Evolutionary conservation across 2,113 vertebrate genomes (phyloP), one percentile per base, ranked within the genome.

Genomic region (Hemibagrus wyckioides): DNA sequence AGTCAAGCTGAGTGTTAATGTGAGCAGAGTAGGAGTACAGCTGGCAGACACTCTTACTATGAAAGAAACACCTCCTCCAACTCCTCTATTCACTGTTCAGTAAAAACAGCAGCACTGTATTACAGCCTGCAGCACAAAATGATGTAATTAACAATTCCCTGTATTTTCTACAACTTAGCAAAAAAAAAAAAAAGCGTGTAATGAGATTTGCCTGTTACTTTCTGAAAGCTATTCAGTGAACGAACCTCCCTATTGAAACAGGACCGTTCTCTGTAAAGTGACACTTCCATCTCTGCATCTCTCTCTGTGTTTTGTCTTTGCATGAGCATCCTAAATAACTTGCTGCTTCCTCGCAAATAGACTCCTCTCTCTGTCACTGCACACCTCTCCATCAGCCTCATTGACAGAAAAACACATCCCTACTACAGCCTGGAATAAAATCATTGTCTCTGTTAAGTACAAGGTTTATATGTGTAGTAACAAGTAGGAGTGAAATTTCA

Each of bases 401-500:
- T 80, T 86, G 48, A 56, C 80, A 65, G 44, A 65, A 52, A 65
- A 33, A 61, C 54, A 82, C 39, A 83, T n/a, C 56, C 89, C 91
- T 93, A 91, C 90, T 84, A 71, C 23, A 71, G 39, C 28, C 86
- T 52, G 67, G 71, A 87, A 59, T 86, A 87, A 88, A 89, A 91
- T 90, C 85, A 59, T 77, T 84, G 80, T 69, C 52, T 92, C 41
- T 89, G 88, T 82, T 90, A 90, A 71, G 84, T 91, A 91, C 79
- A 87, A 86, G 84, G 56, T 87, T 88, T 48, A 36, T 48, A 36
- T 93, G 87, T 94, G 94, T 92, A 93, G 88, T 91, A 92, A 92
- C 73, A 93, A 92, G 90, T 73, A 90, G 83, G 39, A 83, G 83
- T 91, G 88, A 94, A 93, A 94, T 91, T 92, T 94, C 93, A 65